phyloP scores from a whole-genome alignment of 2,113 vertebrate species.

The Halcyon senegalensis region DNA sequence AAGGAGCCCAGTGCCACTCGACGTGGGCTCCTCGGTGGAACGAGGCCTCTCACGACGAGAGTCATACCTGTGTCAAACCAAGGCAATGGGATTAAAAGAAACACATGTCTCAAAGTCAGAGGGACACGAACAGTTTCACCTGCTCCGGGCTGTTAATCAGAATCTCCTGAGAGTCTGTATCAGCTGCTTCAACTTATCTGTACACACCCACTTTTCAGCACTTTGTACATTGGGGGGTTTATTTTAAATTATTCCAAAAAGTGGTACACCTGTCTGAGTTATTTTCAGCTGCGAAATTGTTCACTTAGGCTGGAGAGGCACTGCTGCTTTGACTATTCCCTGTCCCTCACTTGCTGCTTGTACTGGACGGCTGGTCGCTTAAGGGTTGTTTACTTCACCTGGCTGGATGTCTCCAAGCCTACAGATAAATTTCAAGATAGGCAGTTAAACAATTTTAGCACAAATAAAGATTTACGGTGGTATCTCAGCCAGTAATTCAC shows the following conservation, averaged over 20 bases:
- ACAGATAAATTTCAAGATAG: neutral
- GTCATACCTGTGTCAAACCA: neutral
- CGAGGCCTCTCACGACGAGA: neutral
- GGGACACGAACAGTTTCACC: neutral
- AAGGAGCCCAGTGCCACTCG: neutral
- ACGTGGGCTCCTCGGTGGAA: neutral
- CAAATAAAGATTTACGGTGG: neutral
- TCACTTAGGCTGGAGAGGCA: neutral
- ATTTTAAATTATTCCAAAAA: neutral
- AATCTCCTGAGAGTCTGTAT: neutral
- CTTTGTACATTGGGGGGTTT: neutral
- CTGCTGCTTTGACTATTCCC: neutral
- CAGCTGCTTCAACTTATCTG: neutral
- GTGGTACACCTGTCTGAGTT: neutral
- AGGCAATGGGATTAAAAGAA: constrained; percentile 18
- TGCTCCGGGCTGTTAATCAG: neutral
- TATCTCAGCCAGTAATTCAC: neutral
- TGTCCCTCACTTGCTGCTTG: neutral
- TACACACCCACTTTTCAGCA: neutral
- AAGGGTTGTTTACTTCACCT: neutral
- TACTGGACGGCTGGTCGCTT: neutral
- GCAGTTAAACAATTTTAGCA: neutral
- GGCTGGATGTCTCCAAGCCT: neutral
- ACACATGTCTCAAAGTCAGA: neutral
- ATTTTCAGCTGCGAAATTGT: neutral